Base-by-base conservation (phyloP, 2,888 invertebrate species). In the Abrostola tripartita region DNA sequence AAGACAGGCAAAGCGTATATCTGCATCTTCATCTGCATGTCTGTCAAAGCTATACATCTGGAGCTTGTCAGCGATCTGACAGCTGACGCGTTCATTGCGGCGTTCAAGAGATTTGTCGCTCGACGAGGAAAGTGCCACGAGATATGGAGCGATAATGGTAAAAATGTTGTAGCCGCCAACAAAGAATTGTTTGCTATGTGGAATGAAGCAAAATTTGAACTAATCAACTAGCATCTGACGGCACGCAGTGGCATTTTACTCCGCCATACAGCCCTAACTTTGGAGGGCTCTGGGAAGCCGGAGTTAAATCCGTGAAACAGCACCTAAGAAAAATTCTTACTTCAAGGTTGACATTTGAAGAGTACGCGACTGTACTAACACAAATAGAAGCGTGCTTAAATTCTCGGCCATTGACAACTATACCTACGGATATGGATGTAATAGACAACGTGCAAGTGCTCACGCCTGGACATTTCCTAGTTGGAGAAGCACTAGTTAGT, bases 31-130 rank as follows among this genome's bases (percentile, higher is more conserved):
- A 36, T 78, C 0, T 74, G 74, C 54, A 71, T 83, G 70, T 59
- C 74, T 0, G 74, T 78, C 0, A 79, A 78, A 10, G 81, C 80
- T 0, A 63, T 82, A 5, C 84, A 86, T 60, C 52, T 87, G 0
- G 87, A 87, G 50, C 47, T 79, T 0, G 86, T 84, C 0, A 71
- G 74, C 0, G 79, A 81, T 12, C 70, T 87, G 0, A 79, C 80
- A 1, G 71, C 84, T 1, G 78, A 82, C 42, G 68, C 77, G 0
- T 80, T 81, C 36, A 63, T 81, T 7, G 77, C 61, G 10, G 78
- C 78, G 0, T 81, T 79, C 37, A 47, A 47, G 38, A 40, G 79
- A 6, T 80, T 81, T 53, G 67, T 68, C 0, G 47, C 79, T 0
- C 42, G 81, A 50, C 44, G 80, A 69, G 79, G 79, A 0, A 61